These are phyloP conservation scores for Galbula dea DNA, from an alignment of 2,113 vertebrate genomes.

Conservation along the genomic window DNA sequence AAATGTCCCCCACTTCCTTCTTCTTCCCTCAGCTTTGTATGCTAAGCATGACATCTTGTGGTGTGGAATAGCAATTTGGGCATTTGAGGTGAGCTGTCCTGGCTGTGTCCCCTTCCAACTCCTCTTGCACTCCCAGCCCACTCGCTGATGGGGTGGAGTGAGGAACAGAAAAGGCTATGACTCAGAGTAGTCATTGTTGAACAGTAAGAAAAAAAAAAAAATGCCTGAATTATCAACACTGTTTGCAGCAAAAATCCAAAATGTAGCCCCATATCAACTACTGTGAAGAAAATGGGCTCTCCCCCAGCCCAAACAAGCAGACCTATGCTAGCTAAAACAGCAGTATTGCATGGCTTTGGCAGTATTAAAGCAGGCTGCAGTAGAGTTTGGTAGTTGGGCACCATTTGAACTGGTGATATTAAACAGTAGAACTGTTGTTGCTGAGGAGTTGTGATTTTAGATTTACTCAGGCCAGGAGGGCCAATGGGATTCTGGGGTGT, in stretches of 20 bases:
- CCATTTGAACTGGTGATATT: not conserved
- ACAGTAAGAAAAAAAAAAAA: not conserved
- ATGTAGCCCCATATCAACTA: accelerated
- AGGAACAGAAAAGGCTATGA: not conserved
- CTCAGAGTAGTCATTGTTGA: not conserved
- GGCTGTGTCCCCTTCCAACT: not conserved
- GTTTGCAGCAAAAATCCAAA: not conserved
- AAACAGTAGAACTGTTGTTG: not conserved
- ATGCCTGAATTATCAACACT: not conserved
- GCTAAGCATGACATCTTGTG: not conserved
- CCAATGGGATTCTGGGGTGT: too few relatives aligned
- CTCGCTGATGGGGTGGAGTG: not conserved
- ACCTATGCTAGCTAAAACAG: not conserved
- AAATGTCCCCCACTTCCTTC: not conserved
- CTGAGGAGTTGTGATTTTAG: not conserved
- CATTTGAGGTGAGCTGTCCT: not conserved
- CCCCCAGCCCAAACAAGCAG: not conserved
- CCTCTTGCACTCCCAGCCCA: not conserved
- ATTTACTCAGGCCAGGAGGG: not conserved
- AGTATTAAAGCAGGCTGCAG: not conserved
- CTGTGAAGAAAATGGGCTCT: not conserved
- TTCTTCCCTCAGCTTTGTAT: not conserved
- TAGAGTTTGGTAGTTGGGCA: not conserved
- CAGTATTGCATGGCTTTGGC: accelerated
- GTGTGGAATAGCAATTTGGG: not conserved